phyloP scores from a whole-genome alignment of 2,113 vertebrate genomes.

The Nothoprocta pentlandii region DNA sequence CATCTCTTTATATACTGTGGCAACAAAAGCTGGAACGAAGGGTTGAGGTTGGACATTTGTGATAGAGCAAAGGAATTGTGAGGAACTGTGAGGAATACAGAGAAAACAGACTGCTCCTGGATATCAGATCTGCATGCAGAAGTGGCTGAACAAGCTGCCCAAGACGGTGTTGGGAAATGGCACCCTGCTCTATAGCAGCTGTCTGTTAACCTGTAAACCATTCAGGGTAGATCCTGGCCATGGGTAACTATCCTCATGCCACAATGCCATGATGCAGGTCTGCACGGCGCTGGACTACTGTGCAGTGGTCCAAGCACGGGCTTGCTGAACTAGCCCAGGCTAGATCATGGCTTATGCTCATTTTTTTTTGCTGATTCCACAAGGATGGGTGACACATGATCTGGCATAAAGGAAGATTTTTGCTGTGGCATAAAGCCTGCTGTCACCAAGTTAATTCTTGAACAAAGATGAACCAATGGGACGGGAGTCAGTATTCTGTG shows the following conservation, averaged over 20 bases:
- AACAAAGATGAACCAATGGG: not conserved
- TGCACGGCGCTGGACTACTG: rapidly evolving
- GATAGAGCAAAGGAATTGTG: not conserved
- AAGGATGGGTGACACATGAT: not conserved
- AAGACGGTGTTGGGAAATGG: not conserved
- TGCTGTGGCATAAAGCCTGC: not conserved
- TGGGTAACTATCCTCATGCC: not conserved
- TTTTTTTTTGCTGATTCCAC: not conserved
- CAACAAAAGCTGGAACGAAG: not conserved
- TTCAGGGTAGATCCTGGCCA: not conserved
- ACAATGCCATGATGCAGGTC: not conserved
- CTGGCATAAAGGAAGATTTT: not conserved
- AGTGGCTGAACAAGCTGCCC: not conserved
- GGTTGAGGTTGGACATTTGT: not conserved
- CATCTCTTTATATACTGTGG: not conserved
- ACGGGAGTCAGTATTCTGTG: not conserved
- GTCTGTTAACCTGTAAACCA: not conserved
- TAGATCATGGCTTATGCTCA: not conserved
- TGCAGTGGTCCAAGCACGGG: not conserved
- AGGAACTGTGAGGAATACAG: not conserved
- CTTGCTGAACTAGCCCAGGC: not conserved
- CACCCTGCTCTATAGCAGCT: not conserved
- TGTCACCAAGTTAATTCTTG: not conserved
- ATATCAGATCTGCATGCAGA: not conserved
- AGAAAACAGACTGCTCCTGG: not conserved